Evolutionary conservation across 2,113 vertebrate species (phyloP).

Genomic region (Ahaetulla prasina): DNA sequence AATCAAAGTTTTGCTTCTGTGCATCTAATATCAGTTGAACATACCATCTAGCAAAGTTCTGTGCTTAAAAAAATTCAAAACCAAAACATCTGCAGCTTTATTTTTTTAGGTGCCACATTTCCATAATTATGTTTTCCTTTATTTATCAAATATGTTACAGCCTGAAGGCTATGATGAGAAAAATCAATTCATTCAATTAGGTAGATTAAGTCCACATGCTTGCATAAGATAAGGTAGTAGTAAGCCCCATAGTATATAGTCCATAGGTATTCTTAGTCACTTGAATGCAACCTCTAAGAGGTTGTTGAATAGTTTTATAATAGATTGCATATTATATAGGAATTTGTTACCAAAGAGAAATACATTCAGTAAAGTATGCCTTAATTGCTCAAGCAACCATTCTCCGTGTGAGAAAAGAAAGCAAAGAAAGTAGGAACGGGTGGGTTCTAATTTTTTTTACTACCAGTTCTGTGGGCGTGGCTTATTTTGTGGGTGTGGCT

Average conservation of each 20-base stretch:
- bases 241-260: not conserved
- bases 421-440: too few relatives aligned
- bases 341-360: not conserved
- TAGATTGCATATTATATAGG: not conserved
- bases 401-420: not conserved
- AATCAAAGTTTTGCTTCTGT: not conserved
- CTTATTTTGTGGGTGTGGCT: too few relatives aligned
- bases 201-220: not conserved
- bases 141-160: not conserved
- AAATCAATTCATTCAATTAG: not conserved
- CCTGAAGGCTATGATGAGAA: not conserved
- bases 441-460: too few relatives aligned
- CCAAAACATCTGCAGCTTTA: not conserved
- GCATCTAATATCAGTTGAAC: not conserved
- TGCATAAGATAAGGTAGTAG: not conserved
- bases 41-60: not conserved
- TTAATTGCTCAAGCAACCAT: not conserved
- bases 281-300: not conserved
- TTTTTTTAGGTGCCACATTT: not conserved
- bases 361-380: not conserved
- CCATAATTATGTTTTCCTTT: not conserved
- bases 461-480: too few relatives aligned
- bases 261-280: not conserved
- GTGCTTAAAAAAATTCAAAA: not conserved
- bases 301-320: not conserved